Percentiles rank a stretch among this genome's conserved stretches.
These are phyloP conservation scores for Gymnoscopelus braueri DNA, from an alignment of 2,797 vertebrate genomes.

Conservation along the genomic window DNA sequence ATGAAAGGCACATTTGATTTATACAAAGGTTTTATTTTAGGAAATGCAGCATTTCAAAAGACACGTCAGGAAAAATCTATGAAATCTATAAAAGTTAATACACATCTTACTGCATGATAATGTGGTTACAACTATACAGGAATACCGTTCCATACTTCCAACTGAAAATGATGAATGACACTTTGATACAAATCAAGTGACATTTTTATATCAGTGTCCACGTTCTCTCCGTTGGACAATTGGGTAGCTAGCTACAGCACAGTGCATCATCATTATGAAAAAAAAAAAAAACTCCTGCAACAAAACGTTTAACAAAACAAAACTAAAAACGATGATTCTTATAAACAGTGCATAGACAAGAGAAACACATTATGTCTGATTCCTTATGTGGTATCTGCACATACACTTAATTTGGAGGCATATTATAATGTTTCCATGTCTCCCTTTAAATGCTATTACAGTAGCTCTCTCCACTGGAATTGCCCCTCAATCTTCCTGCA, in stretches of 20 bases:
- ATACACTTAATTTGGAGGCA: slow-evolving; percentile 4
- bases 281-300: slow-evolving; percentile 6
- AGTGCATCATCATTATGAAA: slow-evolving; percentile 31
- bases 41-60: slow-evolving; percentile 43
- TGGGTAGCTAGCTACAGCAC: slow-evolving; percentile 18
- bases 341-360: slow-evolving; percentile 46
- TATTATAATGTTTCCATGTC: background rate
- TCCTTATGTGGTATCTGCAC: slow-evolving; percentile 34
- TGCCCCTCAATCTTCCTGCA: background rate
- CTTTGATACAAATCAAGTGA: background rate
- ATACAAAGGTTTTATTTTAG: slow-evolving; percentile 59
- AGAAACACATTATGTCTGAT: slow-evolving; percentile 42
- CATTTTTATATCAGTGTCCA: background rate
- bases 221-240: slow-evolving; percentile 1
- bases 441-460: background rate
- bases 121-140: slow-evolving; percentile 28
- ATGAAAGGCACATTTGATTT: slow-evolving; percentile 10
- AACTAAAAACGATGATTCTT: slow-evolving; percentile 5
- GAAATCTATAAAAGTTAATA: slow-evolving; percentile 17
- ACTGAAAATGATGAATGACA: background rate
- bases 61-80: slow-evolving; percentile 21
- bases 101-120: slow-evolving; percentile 9
- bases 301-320: slow-evolving; percentile 9
- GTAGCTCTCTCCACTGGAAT: background rate
- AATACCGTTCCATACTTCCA: background rate